phyloP scores from a whole-genome alignment of 2,113 vertebrate species.

The Labeo catla region DNA sequence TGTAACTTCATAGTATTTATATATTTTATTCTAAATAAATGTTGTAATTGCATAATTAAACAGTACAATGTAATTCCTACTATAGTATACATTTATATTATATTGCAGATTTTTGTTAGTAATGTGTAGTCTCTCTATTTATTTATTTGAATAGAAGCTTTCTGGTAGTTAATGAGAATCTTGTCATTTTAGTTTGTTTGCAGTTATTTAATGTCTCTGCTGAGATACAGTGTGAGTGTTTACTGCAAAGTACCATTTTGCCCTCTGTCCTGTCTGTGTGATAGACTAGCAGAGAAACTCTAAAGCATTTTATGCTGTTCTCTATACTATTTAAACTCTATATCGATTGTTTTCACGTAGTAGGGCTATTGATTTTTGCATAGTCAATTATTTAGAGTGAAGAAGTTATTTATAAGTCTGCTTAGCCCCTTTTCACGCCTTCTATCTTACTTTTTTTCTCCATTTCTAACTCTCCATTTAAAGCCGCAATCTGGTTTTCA shows the following conservation, averaged over 20 bases:
- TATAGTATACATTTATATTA: background rate
- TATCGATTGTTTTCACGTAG: conserved; percentile 29
- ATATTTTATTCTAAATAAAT: background rate
- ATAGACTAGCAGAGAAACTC: conserved; percentile 20
- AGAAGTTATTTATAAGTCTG: conserved; percentile 35
- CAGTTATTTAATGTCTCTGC: background rate
- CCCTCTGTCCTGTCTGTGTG: conserved; percentile 8
- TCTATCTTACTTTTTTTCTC: conserved; percentile 13
- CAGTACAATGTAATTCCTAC: background rate
- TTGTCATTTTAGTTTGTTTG: background rate
- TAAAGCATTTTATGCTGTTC: conserved; percentile 21
- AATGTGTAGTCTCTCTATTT: background rate
- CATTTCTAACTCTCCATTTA: conserved; percentile 43
- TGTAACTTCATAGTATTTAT: background rate
- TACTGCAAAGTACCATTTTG: conserved; percentile 28
- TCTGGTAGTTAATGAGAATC: background rate
- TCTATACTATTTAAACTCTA: conserved; percentile 31
- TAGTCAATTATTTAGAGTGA: conserved; percentile 33
- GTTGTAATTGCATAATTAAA: background rate
- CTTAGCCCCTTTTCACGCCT: conserved; percentile 27
- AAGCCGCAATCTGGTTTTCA: conserved; percentile 68
- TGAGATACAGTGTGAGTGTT: background rate
- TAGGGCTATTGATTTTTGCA: conserved; percentile 41
- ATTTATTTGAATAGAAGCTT: background rate
- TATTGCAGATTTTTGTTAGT: background rate